Conservation (phyloP, 2,797 vertebrate genomes). For the Diplodus puntazzo region DNA sequence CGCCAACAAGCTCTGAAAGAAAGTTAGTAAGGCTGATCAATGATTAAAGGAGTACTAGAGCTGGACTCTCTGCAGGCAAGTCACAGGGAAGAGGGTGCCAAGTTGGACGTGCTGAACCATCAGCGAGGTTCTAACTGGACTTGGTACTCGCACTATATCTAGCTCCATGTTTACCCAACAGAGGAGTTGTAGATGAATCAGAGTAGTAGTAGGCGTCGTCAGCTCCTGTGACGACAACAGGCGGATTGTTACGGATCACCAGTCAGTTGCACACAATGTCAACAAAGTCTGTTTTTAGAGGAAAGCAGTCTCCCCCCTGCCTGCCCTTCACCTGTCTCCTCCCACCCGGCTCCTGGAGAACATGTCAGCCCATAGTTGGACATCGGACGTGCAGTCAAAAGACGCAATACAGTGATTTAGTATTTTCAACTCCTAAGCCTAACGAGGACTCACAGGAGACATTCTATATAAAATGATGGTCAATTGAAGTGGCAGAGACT, state of each 20-base stretch:
- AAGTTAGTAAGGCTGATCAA: too few species aligned
- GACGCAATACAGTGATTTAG: background rate
- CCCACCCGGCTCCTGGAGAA: background rate
- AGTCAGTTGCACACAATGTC: slow-evolving; percentile 33
- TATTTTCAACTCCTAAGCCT: background rate
- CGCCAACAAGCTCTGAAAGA: too few species aligned
- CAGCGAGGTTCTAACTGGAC: background rate
- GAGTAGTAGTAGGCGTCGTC: slow-evolving; percentile 12
- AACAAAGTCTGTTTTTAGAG: slow-evolving; percentile 56
- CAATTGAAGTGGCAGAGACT: too few species aligned
- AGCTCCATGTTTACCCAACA: slow-evolving; percentile 36
- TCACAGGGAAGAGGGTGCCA: background rate
- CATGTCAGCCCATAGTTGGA: background rate
- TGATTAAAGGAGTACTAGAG: background rate
- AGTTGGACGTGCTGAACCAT: background rate
- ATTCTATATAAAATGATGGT: background rate
- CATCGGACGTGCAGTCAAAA: background rate
- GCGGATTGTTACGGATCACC: slow-evolving; percentile 45
- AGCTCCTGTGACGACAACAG: slow-evolving; percentile 50
- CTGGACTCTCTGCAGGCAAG: background rate
- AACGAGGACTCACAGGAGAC: background rate
- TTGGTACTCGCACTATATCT: background rate
- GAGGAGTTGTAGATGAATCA: background rate
- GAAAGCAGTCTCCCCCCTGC: slow-evolving; percentile 11
- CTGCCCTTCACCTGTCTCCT: slow-evolving; percentile 50